Evolutionary conservation across 2,113 vertebrate genomes (phyloP), one percentile per base, ranked within the genome.

Genomic region (Quiscalus mexicanus): DNA sequence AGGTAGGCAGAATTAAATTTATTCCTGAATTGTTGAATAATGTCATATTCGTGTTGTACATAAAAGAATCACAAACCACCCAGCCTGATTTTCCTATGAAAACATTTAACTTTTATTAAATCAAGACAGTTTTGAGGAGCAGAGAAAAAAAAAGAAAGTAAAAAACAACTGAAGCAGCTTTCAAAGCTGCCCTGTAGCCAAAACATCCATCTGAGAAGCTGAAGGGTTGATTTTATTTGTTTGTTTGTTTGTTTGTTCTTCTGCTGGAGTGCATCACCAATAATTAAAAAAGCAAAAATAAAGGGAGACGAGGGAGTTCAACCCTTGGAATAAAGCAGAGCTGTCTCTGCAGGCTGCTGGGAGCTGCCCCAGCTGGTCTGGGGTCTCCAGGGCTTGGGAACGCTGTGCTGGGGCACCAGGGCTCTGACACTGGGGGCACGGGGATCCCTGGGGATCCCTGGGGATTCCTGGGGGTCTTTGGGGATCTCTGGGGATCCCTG

Each of bases 21-120:
- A 96, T 96, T 90, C 94, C 70, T 84, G 81, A 50, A 88, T 80
- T 79, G 90, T 85, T 96, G 95, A 97, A 96, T 96, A 97, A 94
- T 95, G 93, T 87, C 95, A 74, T 67, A 63, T 94, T 50, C 42
- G 24, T 95, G 90, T 88, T 96, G 94, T 88, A 94, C 95, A 91
- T 88, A 95, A 94, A 95, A 94, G 95, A 87, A 93, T 96, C 95
- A 93, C 91, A 95, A 96, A 91, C 89, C 45, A 55, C 81, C 87
- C 80, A 60, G 84, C 74, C 94, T 87, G 93, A 89, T 96, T 96
- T 91, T 93, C 95, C 84, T 95, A 73, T 22, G 94, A 93, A 95
- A 97, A 95, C 93, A 87, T 94, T 96, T 95, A 96, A 97, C 87
- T 96, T 96, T 93, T 96, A 96, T 96, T 96, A 95, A 94, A 95